A percentile compares a stretch with the other conserved stretches of the same genome.
Conservation (phyloP, 2,797 vertebrate genomes). For the Ammospiza maritima region DNA sequence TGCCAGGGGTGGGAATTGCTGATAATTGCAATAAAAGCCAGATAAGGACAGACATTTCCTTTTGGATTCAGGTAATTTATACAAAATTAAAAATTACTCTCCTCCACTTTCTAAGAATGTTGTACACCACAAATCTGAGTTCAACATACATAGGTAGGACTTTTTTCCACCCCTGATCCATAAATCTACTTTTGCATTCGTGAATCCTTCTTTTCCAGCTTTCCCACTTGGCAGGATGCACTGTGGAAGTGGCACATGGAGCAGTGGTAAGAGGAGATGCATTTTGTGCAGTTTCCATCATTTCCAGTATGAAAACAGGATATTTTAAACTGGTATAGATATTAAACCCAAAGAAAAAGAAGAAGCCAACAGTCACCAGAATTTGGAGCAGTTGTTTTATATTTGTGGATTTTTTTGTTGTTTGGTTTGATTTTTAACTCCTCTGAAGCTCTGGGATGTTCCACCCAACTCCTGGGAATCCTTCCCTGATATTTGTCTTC, state of each 20-base stretch:
- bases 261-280: not conserved
- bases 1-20: not conserved
- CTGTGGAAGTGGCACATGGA: not conserved
- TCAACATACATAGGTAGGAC: rapidly evolving
- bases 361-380: not conserved
- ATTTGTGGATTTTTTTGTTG: not conserved
- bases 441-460: not conserved
- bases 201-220: not conserved
- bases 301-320: not conserved
- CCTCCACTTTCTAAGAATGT: not conserved
- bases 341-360: not conserved
- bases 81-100: not conserved
- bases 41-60: not conserved
- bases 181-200: not conserved
- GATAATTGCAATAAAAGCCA: not conserved
- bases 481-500: not conserved
- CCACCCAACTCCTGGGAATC: not conserved
- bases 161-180: not conserved
- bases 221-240: not conserved
- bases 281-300: not conserved
- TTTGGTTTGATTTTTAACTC: not conserved
- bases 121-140: not conserved
- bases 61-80: not conserved
- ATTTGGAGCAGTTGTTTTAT: not conserved
- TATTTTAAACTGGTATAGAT: not conserved